Evolutionary conservation across 1,140 invertebrate genomes (phyloP).

Genomic region (Rhagoletis zephyria): DNA sequence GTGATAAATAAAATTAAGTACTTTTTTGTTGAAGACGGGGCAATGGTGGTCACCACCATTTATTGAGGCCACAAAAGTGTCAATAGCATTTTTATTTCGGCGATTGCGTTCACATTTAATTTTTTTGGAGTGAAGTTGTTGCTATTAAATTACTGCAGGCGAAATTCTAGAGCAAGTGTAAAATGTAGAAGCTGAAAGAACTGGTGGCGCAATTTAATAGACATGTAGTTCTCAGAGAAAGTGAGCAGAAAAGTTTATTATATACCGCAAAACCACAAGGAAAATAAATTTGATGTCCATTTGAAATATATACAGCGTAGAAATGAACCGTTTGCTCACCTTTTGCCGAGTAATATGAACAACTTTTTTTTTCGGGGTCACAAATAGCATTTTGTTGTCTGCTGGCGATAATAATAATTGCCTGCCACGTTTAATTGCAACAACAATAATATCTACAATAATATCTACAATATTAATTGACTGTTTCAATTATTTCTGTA

Average conservation of each 20-base stretch:
- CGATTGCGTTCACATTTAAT: neutral
- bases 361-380: neutral
- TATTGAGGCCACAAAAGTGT: slow-evolving; percentile 32
- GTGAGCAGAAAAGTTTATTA: too few species aligned
- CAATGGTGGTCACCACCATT: neutral
- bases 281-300: too few species aligned
- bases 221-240: too few species aligned
- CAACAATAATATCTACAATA: slow-evolving; percentile 3
- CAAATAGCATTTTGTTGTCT: neutral
- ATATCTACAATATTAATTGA: neutral
- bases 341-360: too few species aligned
- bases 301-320: too few species aligned
- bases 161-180: neutral
- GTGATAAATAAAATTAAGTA: neutral
- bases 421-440: slow-evolving; percentile 2
- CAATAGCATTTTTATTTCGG: neutral
- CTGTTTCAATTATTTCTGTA: slow-evolving; percentile 7
- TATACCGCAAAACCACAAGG: too few species aligned
- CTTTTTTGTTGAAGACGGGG: neutral
- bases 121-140: neutral
- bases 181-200: neutral
- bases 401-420: slow-evolving; percentile 36
- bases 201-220: too few species aligned
- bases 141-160: neutral
- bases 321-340: too few species aligned